These are phyloP conservation scores for Cephus spinipes DNA, from an alignment of 2,888 invertebrate species.

Conservation along the genomic window DNA sequence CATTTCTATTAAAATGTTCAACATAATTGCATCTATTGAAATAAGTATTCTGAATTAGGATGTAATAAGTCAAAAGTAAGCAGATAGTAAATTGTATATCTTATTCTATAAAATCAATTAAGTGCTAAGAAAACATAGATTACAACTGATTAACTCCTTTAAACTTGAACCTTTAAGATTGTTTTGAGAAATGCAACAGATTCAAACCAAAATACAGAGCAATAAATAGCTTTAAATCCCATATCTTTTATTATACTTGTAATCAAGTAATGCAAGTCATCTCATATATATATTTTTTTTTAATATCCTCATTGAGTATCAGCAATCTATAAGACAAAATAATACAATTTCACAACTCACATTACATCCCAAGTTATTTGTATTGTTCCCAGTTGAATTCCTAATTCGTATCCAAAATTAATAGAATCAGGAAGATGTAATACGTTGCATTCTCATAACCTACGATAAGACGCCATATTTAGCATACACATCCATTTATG, in stretches of 20 bases:
- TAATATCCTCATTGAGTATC: background rate
- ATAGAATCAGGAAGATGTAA: background rate
- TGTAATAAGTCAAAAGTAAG: background rate
- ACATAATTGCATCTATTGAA: background rate
- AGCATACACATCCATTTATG: background rate
- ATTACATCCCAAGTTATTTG: background rate
- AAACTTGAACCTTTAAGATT: background rate
- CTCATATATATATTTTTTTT: background rate
- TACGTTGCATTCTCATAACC: background rate
- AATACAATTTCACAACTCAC: background rate
- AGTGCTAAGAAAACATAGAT: background rate
- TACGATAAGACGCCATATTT: constrained; percentile 5
- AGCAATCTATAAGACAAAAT: background rate
- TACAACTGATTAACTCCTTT: background rate
- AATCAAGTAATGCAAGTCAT: background rate
- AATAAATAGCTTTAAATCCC: background rate
- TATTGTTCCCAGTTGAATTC: background rate
- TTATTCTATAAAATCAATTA: background rate
- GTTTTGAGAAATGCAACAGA: background rate
- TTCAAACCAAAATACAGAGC: background rate
- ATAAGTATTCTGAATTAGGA: background rate
- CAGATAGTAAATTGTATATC: background rate
- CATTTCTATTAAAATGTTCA: background rate
- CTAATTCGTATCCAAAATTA: background rate
- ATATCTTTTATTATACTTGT: background rate